These are phyloP conservation scores for Euplexia lucipara DNA, from an alignment of 2,888 invertebrate genomes.

Conservation along the genomic window DNA sequence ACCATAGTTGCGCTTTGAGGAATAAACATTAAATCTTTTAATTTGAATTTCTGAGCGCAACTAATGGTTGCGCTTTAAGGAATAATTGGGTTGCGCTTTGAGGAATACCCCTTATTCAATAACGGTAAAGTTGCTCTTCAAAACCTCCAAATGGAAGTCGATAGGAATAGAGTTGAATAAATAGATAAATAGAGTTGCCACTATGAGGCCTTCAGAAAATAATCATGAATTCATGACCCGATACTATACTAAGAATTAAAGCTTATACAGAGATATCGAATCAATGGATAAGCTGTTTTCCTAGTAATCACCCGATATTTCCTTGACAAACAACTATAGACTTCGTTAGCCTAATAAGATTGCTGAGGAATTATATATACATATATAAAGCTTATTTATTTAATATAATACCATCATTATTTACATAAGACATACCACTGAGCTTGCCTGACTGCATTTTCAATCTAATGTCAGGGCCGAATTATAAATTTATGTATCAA, in stretches of 20 bases:
- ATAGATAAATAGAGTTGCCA: too few relatives aligned
- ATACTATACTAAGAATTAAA: constrained; percentile 15
- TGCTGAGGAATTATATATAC: constrained; percentile 42
- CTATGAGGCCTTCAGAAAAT: constrained; percentile 8
- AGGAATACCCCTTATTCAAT: too few relatives aligned
- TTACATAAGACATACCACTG: constrained; percentile 27
- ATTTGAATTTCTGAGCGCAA: too few relatives aligned
- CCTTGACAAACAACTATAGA: neutral
- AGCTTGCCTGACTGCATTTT: constrained; percentile 42
- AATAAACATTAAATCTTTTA: too few relatives aligned
- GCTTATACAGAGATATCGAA: constrained; percentile 31
- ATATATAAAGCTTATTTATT: neutral
- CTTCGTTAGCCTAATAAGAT: constrained; percentile 36
- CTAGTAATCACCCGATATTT: constrained; percentile 3
- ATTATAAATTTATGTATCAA: constrained; percentile 32
- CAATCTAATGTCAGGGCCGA: constrained; percentile 56
- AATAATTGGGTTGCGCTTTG: too few relatives aligned
- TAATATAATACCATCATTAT: constrained; percentile 10
- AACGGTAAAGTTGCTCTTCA: too few relatives aligned
- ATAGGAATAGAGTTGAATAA: too few relatives aligned
- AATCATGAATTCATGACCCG: neutral
- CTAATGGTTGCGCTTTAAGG: too few relatives aligned
- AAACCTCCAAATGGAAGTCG: too few relatives aligned
- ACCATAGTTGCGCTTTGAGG: too few relatives aligned
- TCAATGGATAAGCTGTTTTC: constrained; percentile 28